phyloP scores from a whole-genome alignment of 2,113 vertebrate genomes.

The Pteronura brasiliensis region DNA sequence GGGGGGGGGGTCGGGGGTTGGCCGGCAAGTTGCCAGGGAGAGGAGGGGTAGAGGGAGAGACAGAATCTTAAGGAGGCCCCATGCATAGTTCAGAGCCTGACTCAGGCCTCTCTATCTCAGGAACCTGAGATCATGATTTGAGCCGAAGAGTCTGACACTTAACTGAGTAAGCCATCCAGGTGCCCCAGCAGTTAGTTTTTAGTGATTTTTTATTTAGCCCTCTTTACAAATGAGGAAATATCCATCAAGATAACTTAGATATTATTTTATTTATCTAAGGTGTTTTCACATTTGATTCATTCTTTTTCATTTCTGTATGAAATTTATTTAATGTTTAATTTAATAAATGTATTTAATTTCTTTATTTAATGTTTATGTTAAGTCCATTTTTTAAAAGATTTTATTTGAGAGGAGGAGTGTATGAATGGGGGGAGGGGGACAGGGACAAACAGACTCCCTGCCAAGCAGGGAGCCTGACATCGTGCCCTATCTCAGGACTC shows the following conservation, averaged over 20 bases:
- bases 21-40: no score
- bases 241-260: background rate
- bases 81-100: background rate
- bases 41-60: background rate
- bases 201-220: background rate
- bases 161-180: no score
- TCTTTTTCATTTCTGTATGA: background rate
- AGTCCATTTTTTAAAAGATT: background rate
- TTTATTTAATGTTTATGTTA: background rate
- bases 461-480: background rate
- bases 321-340: background rate
- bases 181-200: background rate
- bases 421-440: background rate
- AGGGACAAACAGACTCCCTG: background rate
- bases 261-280: background rate
- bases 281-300: background rate
- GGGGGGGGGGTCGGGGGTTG: background rate
- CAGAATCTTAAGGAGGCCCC: background rate
- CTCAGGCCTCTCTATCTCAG: background rate
- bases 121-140: background rate
- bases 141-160: background rate
- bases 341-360: background rate
- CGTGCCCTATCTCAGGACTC: background rate
- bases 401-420: background rate
- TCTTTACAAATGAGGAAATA: background rate